These are phyloP conservation scores for Limnephilus lunatus DNA, from an alignment of 2,888 invertebrate species.

Conservation along the genomic window DNA sequence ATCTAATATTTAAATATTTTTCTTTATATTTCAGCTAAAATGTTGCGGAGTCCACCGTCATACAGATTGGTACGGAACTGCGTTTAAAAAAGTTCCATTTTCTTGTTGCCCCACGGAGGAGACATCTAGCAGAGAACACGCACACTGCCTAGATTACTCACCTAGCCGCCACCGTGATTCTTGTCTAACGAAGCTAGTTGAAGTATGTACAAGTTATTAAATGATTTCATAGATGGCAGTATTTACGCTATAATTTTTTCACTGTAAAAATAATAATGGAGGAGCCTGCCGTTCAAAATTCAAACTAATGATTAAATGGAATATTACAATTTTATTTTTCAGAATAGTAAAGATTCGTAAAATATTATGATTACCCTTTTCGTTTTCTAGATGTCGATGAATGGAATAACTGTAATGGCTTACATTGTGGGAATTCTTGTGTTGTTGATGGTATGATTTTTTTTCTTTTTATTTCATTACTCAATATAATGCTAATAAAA, in stretches of 20 bases:
- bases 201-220: background rate
- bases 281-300: background rate
- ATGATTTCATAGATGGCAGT: constrained; percentile 8
- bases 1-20: too few species aligned
- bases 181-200: constrained; percentile 11
- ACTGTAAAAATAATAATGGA: background rate
- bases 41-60: constrained; percentile 69
- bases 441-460: background rate
- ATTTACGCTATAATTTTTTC: background rate
- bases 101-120: constrained; percentile 68
- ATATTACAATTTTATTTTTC: background rate
- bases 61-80: constrained; percentile 68
- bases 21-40: constrained; percentile 67
- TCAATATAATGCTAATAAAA: background rate
- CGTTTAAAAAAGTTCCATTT: constrained; percentile 66
- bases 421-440: background rate
- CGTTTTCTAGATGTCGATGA: background rate
- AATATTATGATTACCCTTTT: background rate
- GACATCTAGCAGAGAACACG: background rate
- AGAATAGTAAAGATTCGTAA: background rate
- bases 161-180: background rate
- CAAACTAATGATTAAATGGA: background rate
- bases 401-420: background rate
- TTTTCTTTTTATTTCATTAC: background rate
- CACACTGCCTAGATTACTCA: background rate